Conservation (phyloP, 2,113 vertebrate genomes). For the Nyctereutes procyonoides region DNA sequence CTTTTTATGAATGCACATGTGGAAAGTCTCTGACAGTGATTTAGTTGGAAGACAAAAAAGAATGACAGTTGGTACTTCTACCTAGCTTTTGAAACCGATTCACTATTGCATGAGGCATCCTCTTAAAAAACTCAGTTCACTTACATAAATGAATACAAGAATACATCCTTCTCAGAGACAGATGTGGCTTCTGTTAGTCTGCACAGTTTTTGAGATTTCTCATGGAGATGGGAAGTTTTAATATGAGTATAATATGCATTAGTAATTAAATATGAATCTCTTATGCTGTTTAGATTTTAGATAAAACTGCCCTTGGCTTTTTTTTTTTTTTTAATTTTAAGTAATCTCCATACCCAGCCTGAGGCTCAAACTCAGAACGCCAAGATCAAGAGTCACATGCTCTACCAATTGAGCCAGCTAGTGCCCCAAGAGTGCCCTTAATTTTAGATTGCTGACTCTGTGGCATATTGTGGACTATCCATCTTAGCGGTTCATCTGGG, state of each 20-base stretch:
- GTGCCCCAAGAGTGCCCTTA: not conserved
- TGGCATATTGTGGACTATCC: not conserved
- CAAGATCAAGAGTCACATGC: not conserved
- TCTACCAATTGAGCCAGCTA: not conserved
- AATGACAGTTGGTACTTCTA: not conserved
- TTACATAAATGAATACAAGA: not conserved
- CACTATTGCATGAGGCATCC: not conserved
- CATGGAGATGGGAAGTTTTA: not conserved
- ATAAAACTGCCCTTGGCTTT: not conserved
- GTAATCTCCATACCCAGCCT: not conserved
- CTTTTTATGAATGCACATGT: not conserved
- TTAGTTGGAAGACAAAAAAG: constrained; percentile 24
- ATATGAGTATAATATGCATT: not conserved
- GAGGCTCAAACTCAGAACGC: not conserved
- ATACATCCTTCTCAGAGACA: not conserved
- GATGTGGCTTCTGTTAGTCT: not conserved
- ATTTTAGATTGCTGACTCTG: not conserved
- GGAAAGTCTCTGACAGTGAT: not conserved
- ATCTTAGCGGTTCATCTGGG: not conserved
- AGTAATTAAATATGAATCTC: not conserved
- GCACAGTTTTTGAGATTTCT: constrained; percentile 1
- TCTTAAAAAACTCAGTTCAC: not conserved
- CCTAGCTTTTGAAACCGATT: not conserved
- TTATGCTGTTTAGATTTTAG: not conserved
- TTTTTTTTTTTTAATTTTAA: not conserved